A percentile compares a stretch with the other conserved stretches of the same genome.
Evolutionary conservation across 2,113 vertebrate genomes (phyloP).

Genomic region (Spheniscus mendiculus): DNA sequence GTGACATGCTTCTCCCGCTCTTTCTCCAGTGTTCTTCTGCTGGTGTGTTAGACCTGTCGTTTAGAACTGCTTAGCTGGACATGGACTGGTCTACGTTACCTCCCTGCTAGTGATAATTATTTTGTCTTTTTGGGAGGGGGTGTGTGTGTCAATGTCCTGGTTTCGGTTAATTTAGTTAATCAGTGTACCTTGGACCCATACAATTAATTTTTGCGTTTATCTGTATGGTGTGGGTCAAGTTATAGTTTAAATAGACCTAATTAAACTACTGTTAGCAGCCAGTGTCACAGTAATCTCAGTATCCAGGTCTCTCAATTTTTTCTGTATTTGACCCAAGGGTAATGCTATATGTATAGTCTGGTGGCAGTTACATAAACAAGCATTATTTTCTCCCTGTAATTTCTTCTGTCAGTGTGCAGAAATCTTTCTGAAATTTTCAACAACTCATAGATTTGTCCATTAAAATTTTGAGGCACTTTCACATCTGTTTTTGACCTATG

Average conservation of each 20-base stretch:
- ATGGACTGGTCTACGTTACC: fast-evolving
- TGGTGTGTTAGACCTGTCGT: background rate
- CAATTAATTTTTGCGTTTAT: background rate
- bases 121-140: background rate
- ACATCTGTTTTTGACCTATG: background rate
- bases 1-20: fast-evolving
- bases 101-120: background rate
- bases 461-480: fast-evolving
- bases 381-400: background rate
- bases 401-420: background rate
- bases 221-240: background rate
- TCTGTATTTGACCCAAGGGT: too few species aligned
- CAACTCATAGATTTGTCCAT: background rate
- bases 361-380: background rate
- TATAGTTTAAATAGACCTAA: background rate
- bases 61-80: background rate
- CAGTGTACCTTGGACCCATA: background rate
- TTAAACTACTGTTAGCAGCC: background rate
- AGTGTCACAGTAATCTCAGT: background rate
- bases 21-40: background rate
- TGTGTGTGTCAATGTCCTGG: background rate
- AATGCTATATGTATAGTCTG: fast-evolving
- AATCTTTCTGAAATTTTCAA: background rate
- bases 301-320: background rate
- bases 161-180: background rate